These are phyloP conservation scores for Bombus haemorrhoidalis DNA, from an alignment of 1,140 invertebrate genomes.

Conservation along the genomic window DNA sequence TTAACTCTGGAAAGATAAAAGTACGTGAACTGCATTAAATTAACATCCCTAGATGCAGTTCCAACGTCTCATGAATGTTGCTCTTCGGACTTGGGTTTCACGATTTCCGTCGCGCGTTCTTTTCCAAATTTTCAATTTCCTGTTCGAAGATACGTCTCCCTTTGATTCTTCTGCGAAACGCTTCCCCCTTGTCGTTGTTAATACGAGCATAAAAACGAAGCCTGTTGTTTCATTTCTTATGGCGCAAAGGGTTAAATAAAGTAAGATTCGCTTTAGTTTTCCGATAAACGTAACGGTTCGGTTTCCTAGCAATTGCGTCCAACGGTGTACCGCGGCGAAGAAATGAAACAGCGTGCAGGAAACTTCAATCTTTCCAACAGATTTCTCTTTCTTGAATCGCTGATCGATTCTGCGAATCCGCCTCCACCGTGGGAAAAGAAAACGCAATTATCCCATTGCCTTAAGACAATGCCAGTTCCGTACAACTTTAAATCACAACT, in stretches of 20 bases:
- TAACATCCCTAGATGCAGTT: slow-evolving; percentile 41
- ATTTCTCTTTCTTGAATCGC: slow-evolving; percentile 34
- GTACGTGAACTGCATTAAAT: slow-evolving; percentile 47
- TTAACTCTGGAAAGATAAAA: slow-evolving; percentile 37
- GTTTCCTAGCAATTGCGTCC: no score
- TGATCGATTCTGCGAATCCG: slow-evolving; percentile 34
- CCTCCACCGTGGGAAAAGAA: slow-evolving; percentile 28
- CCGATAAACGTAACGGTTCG: no score
- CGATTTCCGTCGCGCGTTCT: slow-evolving; percentile 6
- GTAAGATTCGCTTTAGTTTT: no score
- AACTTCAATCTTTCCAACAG: slow-evolving; percentile 3
- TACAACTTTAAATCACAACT: background rate
- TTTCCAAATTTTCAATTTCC: slow-evolving; percentile 22
- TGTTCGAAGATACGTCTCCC: background rate
- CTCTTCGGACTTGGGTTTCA: background rate
- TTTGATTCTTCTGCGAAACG: background rate
- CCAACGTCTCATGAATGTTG: background rate
- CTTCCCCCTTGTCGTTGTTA: no score
- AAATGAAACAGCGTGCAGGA: background rate
- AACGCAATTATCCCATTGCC: slow-evolving; percentile 16
- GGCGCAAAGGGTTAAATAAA: no score
- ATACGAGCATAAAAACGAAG: no score
- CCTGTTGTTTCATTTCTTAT: no score
- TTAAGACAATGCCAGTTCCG: background rate
- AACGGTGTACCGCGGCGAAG: no score